phyloP scores from a whole-genome alignment of 2,113 vertebrate species.

The Osmerus mordax region DNA sequence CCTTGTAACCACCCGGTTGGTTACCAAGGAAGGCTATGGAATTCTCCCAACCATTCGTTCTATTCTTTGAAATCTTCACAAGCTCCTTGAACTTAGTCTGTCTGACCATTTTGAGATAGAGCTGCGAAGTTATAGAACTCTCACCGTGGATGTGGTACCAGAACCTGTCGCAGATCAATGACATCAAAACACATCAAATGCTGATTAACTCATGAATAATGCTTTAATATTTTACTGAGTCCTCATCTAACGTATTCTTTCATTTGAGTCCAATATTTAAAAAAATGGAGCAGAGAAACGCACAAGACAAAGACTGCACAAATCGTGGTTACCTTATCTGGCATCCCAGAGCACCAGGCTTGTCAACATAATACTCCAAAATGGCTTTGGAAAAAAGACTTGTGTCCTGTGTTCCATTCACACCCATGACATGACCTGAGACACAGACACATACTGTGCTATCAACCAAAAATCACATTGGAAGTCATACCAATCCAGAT shows the following conservation, averaged over 20 bases:
- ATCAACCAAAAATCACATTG: background rate
- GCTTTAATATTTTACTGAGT: background rate
- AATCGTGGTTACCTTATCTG: constrained; percentile 58
- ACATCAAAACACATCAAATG: background rate
- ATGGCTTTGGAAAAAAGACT: background rate
- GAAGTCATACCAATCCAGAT: background rate
- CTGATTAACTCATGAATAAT: constrained; percentile 7
- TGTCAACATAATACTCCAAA: constrained; percentile 53
- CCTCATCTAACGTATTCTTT: background rate
- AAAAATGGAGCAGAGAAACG: too few relatives aligned
- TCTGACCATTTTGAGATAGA: constrained; percentile 48
- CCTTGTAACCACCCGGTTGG: constrained; percentile 65
- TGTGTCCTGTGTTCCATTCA: constrained; percentile 15
- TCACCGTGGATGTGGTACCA: constrained; percentile 63
- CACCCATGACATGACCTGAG: constrained; percentile 69
- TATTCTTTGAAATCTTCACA: constrained; percentile 31
- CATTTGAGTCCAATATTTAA: too few relatives aligned
- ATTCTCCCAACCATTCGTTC: constrained; percentile 60
- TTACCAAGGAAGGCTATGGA: constrained; percentile 62
- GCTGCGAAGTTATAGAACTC: rapidly evolving
- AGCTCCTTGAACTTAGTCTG: background rate
- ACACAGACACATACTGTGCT: background rate
- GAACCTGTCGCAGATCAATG: constrained; percentile 60
- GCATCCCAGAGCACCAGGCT: constrained; percentile 56
- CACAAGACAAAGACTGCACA: background rate